Evolutionary conservation across 2,888 invertebrate species (phyloP).

Genomic region (Coenonympha glycerion): DNA sequence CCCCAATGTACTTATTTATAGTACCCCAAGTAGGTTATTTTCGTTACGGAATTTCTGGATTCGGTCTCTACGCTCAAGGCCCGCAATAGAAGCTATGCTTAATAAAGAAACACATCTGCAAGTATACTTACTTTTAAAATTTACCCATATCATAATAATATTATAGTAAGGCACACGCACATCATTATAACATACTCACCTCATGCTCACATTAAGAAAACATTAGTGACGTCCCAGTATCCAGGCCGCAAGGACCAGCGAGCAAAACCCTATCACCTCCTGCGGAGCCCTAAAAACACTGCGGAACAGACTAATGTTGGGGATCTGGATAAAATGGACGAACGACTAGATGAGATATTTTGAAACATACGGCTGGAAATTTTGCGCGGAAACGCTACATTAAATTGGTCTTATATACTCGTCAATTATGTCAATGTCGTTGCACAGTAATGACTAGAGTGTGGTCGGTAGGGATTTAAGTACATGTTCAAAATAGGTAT

Average conservation of each 20-base stretch:
- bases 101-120: no score
- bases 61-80: no score
- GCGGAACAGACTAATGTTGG: slow-evolving; percentile 30
- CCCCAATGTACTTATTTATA: no score
- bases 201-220: slow-evolving; percentile 42
- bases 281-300: slow-evolving; percentile 23
- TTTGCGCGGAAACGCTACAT: background rate
- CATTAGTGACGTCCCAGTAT: slow-evolving; percentile 42
- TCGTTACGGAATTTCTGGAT: no score
- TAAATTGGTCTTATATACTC: background rate
- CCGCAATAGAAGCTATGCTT: no score
- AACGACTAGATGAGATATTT: slow-evolving; percentile 28
- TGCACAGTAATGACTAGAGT: no score
- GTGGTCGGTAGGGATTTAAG: no score
- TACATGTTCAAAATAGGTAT: no score
- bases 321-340: slow-evolving; percentile 27
- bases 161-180: background rate
- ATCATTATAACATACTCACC: slow-evolving; percentile 4
- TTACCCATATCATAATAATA: background rate
- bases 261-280: slow-evolving; percentile 27
- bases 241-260: slow-evolving; percentile 32
- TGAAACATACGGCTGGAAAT: slow-evolving; percentile 23
- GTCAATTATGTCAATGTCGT: background rate
- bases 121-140: background rate
- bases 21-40: no score